Evolutionary conservation across 2,797 vertebrate species (phyloP), one percentile per base, ranked within the genome.

Genomic region (Bryconaethiops microstoma): DNA sequence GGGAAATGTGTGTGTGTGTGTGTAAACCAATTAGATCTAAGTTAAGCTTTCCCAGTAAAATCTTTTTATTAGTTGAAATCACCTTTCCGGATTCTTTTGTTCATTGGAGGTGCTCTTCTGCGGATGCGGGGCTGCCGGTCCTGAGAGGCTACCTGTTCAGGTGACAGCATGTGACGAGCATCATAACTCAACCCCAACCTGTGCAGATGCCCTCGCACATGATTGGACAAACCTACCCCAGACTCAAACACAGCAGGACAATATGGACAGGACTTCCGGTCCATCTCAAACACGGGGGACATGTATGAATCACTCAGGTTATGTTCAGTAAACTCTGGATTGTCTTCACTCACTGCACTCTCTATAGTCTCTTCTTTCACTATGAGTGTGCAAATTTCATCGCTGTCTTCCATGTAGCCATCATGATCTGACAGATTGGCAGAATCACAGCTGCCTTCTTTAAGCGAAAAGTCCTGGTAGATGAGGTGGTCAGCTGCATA

Each of bases 171-270:
- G 81, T 98, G 97, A 23, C 97, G 95, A 75, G 96, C 95, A 81
- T 96, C 95, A 42, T 97, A 98, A 87, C 95, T 97, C 87, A 98
- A 89, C 74, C 97, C 97, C 76, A 95, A 95, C 91, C 96, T 93
- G 88, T 97, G 96, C 83, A 98, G 95, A 91, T 98, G 97, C 80
- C 97, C 97, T 86, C 96, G 94, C 76, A 98, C 96, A 1, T 98
- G 96, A 92, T 97, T 97, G 85, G 96, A 98, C 90, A 98, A 91
- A 59, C 96, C 96, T 88, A 97, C 97, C 83, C 96, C 96, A 14
- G 97, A 97, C 91, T 96, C 95, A 90, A 97, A 98, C 70, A 95
- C 92, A 82, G 97, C 96, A 50, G 97, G 96, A 89, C 96, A 97
- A 83, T 97, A 97, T 0, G 96, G 96, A 83, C 96, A 97, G 0